Evolutionary conservation across 1,140 invertebrate species (phyloP).

Genomic region (Meloidogyne hapla): DNA sequence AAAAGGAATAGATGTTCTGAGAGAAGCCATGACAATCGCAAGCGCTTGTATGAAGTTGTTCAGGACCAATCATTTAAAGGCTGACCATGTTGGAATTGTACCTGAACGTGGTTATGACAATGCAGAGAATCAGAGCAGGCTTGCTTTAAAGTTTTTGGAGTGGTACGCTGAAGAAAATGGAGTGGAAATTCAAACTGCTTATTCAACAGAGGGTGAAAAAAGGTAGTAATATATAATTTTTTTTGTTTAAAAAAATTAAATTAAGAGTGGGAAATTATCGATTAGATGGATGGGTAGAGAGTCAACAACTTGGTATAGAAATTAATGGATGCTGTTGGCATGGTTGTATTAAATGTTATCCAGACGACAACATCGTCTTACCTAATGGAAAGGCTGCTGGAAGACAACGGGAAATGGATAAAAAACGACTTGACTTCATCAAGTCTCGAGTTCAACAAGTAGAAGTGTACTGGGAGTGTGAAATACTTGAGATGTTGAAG

Average conservation of each 20-base stretch:
- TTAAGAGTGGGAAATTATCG: background rate
- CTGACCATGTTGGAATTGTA: no score
- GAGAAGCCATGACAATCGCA: slow-evolving; percentile 10
- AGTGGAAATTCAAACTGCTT: background rate
- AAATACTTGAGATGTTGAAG: background rate
- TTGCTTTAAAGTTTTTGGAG: slow-evolving; percentile 5
- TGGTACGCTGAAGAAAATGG: slow-evolving; percentile 8
- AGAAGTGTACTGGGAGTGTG: slow-evolving; percentile 10
- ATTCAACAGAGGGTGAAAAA: background rate
- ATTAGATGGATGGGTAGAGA: background rate
- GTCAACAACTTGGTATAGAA: background rate
- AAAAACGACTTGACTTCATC: background rate
- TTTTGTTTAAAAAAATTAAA: no score
- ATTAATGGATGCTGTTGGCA: slow-evolving; percentile 15
- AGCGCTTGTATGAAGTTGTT: background rate
- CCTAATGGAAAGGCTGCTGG: slow-evolving; percentile 1
- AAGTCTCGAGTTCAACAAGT: background rate
- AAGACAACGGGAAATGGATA: background rate
- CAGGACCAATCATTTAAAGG: no score
- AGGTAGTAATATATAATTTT: no score
- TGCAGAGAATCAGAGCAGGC: background rate
- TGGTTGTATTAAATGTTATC: background rate
- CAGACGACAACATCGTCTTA: background rate
- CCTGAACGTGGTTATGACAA: slow-evolving; percentile 10
- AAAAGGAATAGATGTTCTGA: background rate